Evolutionary conservation across 2,797 vertebrate species (phyloP), one percentile per base, ranked within the genome.

Genomic region (Channa striata): DNA sequence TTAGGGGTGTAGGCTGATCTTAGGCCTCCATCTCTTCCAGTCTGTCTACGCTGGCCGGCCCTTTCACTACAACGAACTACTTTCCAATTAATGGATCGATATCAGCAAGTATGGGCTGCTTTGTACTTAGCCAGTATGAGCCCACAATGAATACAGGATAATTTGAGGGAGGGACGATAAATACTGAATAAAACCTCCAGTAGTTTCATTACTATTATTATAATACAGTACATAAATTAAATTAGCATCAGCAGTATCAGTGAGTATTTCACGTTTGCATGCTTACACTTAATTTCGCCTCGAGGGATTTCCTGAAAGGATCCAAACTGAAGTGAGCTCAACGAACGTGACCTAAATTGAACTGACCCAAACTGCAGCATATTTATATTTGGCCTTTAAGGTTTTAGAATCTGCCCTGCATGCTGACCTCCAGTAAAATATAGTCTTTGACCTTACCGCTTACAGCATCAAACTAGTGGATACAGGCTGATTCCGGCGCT

Each of bases 41-140:
- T 95, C 92, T 94, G 89, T 94, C 93, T 94, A 94, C 95, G 91
- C 85, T 91, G 83, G 60, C 78, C 80, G 81, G 83, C 60, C 85
- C 92, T 94, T 93, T 95, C 94, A 95, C 95, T 95, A 95, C 92
- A 83, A 85, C 77, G 90, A 93, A 80, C 78, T 89, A 68, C 82
- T 95, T 95, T 95, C 91, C 91, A 95, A 94, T 96, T 95, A 96
- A 95, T 92, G 88, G 90, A 91, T 92, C 90, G 87, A 90, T 83
- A 87, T 76, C 64, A 89, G 91, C 89, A 92, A 93, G 94, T 93
- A 93, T 88, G 91, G 93, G 91, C 90, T 86, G 89, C 88, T 91
- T 93, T 91, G 89, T 91, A 91, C 93, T 92, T 94, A 92, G 78
- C 67, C 68, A 79, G 81, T 83, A 82, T 78, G 68, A 71, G 73